These are phyloP conservation scores for Merodon equestris DNA, from an alignment of 2,888 invertebrate species.

Conservation along the genomic window DNA sequence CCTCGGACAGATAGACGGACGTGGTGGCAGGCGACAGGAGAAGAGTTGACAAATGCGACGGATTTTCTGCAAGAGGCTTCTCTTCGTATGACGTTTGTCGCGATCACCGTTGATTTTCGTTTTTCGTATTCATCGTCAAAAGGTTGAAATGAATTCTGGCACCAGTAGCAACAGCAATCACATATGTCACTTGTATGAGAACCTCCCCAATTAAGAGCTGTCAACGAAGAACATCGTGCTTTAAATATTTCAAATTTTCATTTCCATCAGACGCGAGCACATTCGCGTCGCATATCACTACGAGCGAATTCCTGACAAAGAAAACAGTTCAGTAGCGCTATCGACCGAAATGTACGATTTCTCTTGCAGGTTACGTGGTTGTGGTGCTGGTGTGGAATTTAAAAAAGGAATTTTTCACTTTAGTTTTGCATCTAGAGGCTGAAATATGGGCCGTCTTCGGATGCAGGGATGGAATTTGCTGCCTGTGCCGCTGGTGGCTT, in stretches of 20 bases:
- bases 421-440: neutral
- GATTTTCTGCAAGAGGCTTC: slow-evolving; percentile 39
- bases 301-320: slow-evolving; percentile 38
- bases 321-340: too few species aligned
- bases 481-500: slow-evolving; percentile 14
- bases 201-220: slow-evolving; percentile 67
- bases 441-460: neutral
- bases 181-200: slow-evolving; percentile 62
- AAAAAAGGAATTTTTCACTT: slow-evolving; percentile 17
- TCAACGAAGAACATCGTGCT: slow-evolving; percentile 66
- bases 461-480: slow-evolving; percentile 32
- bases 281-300: slow-evolving; percentile 43
- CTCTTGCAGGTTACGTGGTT: neutral
- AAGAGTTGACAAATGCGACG: slow-evolving; percentile 55
- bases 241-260: slow-evolving; percentile 67
- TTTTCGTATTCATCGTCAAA: slow-evolving; percentile 23
- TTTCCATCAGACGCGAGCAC: slow-evolving; percentile 54
- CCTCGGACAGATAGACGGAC: slow-evolving; percentile 43
- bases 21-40: slow-evolving; percentile 54
- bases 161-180: slow-evolving; percentile 39
- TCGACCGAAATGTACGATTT: neutral
- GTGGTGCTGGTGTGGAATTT: neutral
- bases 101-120: slow-evolving; percentile 30
- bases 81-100: slow-evolving; percentile 44
- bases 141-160: slow-evolving; percentile 58